Evolutionary conservation across 2,113 vertebrate species (phyloP).

Genomic region (Trichechus manatus): DNA sequence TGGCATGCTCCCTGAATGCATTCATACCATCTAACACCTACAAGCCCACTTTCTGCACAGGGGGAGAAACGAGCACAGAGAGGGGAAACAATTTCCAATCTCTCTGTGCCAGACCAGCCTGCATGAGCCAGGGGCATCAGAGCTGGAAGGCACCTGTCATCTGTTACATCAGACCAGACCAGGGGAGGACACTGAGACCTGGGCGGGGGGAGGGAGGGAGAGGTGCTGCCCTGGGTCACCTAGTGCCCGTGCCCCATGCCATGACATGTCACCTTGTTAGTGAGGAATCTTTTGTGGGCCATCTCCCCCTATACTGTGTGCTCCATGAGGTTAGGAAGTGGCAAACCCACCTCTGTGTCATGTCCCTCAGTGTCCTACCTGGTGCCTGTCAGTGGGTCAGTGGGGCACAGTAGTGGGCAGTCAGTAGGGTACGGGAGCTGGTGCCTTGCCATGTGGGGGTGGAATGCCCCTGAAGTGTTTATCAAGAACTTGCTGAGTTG

Average conservation of each 20-base stretch:
- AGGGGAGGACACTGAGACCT: not conserved
- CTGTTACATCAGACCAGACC: not conserved
- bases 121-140: not conserved
- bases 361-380: not conserved
- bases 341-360: not conserved
- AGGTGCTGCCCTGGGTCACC: not conserved
- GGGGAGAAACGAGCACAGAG: conserved; percentile 32
- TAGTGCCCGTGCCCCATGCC: not conserved
- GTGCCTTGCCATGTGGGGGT: not conserved
- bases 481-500: not conserved
- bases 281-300: not conserved
- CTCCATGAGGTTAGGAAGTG: not conserved
- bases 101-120: not conserved
- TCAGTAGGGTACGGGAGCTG: not conserved
- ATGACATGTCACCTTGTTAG: not conserved
- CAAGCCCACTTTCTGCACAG: not conserved
- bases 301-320: not conserved
- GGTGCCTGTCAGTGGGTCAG: not conserved
- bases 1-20: not conserved
- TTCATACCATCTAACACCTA: not conserved
- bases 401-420: not conserved
- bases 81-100: not conserved
- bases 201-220: not conserved
- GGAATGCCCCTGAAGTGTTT: not conserved
- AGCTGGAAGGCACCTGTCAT: not conserved